Base-by-base conservation (phyloP, 2,797 vertebrate genomes). In the Pangasius djambal region DNA sequence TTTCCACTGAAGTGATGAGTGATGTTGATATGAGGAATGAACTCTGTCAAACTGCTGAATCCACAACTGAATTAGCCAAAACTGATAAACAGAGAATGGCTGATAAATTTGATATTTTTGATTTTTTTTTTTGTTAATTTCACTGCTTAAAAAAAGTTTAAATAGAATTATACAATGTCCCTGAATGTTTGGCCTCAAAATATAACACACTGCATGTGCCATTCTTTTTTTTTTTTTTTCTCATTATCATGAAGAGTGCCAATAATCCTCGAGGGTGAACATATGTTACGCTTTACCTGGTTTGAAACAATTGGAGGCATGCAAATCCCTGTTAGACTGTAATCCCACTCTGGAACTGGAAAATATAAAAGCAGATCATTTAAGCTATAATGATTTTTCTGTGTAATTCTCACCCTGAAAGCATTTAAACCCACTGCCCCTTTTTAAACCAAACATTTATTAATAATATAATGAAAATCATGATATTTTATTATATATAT, bases 331-430 rank as follows among this genome's bases (percentile, higher is more conserved):
- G 59, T 63, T 87, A n/a, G 81, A 85, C 86, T 88, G 90, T 13
- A 88, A 90, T 10, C 52, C 83, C 81, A 89, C 40, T 79, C 89
- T 89, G 65, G 90, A 91, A 31, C 88, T 88, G 28, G 7, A 77
- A 44, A 70, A 88, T 37, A 59, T 25, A 82, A 61, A 57, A 16
- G 13, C 25, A 44, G 1, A 44, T 40, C 2, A 44, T 61, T 57
- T 79, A 79, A 78, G 40, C n/a, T 34, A 69, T 15, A 31, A 31
- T 2, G 12, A 44, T 83, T 28, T 82, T 28, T 44, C 50, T 63
- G 12, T 63, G 16, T 40, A 28, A 44, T 2, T 52, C 44, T 48
- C 28, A 77, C 12, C 4, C 44, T 50, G 10, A 79, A 55, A 28
- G 25, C 15, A n/a, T 52, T n/a, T 16, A n/a, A 78, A 16, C 74